Evolutionary conservation across 2,888 invertebrate genomes (phyloP).

Genomic region (Zelleria hepariella): DNA sequence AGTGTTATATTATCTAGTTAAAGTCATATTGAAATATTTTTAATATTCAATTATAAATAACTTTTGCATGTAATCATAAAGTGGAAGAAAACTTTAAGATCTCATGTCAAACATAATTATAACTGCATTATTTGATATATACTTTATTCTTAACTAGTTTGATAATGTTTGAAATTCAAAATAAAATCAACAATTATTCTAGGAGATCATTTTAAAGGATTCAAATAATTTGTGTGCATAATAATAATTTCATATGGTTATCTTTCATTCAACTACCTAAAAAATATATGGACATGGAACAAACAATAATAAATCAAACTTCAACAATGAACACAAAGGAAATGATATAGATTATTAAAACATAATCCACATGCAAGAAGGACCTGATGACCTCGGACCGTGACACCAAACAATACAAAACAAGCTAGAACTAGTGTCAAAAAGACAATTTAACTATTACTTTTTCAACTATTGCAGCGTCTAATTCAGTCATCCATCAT

Average conservation of each 20-base stretch:
- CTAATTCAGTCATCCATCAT: too few relatives aligned
- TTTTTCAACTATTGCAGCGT: too few relatives aligned
- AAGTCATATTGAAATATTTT: not conserved
- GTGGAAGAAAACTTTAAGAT: too few relatives aligned
- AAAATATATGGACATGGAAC: constrained; percentile 15
- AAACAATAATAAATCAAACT: constrained; percentile 9
- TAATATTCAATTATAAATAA: not conserved
- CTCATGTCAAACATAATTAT: too few relatives aligned
- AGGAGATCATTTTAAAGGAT: not conserved
- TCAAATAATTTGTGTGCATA: not conserved
- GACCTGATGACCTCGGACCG: not conserved
- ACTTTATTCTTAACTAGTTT: too few relatives aligned
- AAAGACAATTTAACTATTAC: too few relatives aligned
- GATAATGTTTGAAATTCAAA: too few relatives aligned
- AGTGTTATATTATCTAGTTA: constrained; percentile 16
- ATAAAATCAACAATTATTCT: not conserved
- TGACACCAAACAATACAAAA: too few relatives aligned
- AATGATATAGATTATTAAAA: constrained; percentile 42
- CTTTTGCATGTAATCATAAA: not conserved
- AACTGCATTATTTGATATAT: not conserved
- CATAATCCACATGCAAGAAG: too few relatives aligned
- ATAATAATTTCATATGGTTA: not conserved
- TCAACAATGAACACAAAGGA: not conserved
- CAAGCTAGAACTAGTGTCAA: too few relatives aligned
- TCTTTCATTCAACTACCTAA: constrained; percentile 16